Conservation (phyloP, 1,140 invertebrate species). For the Saccostrea echinata region DNA sequence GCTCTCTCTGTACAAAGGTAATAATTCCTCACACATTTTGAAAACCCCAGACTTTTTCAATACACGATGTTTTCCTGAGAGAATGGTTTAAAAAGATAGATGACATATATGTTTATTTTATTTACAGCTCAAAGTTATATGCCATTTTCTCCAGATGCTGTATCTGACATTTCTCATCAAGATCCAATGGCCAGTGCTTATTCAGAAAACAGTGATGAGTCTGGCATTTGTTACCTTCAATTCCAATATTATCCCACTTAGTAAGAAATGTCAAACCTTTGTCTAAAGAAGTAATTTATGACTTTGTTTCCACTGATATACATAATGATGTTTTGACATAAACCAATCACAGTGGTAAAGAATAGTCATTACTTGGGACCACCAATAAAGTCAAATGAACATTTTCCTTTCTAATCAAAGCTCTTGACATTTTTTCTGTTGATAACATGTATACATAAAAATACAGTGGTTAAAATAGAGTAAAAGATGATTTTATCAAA, state of each 20-base stretch:
- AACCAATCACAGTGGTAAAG: background rate
- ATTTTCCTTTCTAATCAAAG: background rate
- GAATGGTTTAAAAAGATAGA: slow-evolving; percentile 32
- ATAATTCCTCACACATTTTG: background rate
- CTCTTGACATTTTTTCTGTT: background rate
- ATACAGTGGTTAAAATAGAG: slow-evolving; percentile 2
- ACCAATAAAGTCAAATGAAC: background rate
- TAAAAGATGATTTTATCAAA: background rate
- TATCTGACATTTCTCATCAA: slow-evolving; percentile 46
- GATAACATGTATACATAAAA: too few relatives aligned
- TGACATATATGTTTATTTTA: background rate
- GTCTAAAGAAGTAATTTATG: background rate
- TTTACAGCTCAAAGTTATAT: slow-evolving; percentile 42
- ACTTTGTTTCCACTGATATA: background rate
- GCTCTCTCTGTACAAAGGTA: slow-evolving; percentile 47
- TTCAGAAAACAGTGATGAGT: background rate
- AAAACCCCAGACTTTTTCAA: background rate
- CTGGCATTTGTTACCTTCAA: slow-evolving; percentile 43
- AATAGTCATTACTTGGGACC: background rate
- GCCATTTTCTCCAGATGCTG: slow-evolving; percentile 43
- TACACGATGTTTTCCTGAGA: background rate
- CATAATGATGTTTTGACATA: background rate
- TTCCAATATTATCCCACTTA: slow-evolving; percentile 34
- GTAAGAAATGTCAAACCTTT: slow-evolving; percentile 37
- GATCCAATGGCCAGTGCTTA: slow-evolving; percentile 47